Percentiles rank a stretch among this genome's conserved stretches.
Conservation (phyloP, 1,140 invertebrate species). For the Chrysopa pallens region DNA sequence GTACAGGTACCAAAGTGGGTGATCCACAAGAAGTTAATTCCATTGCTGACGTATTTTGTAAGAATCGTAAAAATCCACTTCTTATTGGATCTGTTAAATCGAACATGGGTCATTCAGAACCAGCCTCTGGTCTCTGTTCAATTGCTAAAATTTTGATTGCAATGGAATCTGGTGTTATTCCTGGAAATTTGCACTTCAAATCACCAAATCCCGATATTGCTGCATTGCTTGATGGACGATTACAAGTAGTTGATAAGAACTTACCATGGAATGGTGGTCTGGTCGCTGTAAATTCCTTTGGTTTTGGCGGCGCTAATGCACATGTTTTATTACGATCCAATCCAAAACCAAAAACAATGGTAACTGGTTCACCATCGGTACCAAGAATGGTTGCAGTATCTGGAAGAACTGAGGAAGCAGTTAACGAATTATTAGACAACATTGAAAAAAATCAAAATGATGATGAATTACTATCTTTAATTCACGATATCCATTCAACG, state of each 20-base stretch:
- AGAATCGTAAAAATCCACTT: slow-evolving; percentile 57
- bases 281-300: slow-evolving; percentile 86
- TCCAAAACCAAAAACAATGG: slow-evolving; percentile 43
- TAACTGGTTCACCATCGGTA: slow-evolving; percentile 26
- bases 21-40: slow-evolving; percentile 94
- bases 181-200: slow-evolving; percentile 78
- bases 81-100: slow-evolving; percentile 92
- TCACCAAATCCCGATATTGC: slow-evolving; percentile 78
- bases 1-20: slow-evolving; percentile 86
- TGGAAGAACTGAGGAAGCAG: slow-evolving; percentile 69
- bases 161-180: slow-evolving; percentile 75
- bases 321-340: slow-evolving; percentile 73
- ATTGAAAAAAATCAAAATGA: slow-evolving; percentile 38
- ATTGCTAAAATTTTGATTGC: slow-evolving; percentile 81
- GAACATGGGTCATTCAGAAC: slow-evolving; percentile 95
- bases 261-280: slow-evolving; percentile 69
- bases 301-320: slow-evolving; percentile 93
- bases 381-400: slow-evolving; percentile 62
- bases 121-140: slow-evolving; percentile 79
- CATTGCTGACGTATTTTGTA: slow-evolving; percentile 82
- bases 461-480: slow-evolving; percentile 56
- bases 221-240: slow-evolving; percentile 63
- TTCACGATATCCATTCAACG: slow-evolving; percentile 52
- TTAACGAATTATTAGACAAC: slow-evolving; percentile 46
- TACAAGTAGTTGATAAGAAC: slow-evolving; percentile 65